Conservation (phyloP, 1,140 invertebrate genomes). For the Drosophila grimshawi region DNA sequence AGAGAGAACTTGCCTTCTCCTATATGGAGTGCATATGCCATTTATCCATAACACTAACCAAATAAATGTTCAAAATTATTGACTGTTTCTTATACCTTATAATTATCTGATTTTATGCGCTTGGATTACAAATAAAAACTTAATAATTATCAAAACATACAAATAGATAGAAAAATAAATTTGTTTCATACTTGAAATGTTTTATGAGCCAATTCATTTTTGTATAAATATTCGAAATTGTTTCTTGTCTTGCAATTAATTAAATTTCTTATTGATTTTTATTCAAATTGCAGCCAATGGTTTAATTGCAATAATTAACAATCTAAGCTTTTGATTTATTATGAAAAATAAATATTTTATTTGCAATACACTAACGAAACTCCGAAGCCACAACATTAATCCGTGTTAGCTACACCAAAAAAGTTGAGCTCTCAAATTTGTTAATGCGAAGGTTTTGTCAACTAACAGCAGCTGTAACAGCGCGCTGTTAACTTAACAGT, state of each 20-base stretch:
- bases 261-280: neutral
- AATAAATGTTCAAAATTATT: neutral
- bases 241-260: neutral
- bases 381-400: too few species aligned
- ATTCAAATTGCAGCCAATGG: too few species aligned
- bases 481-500: slow-evolving; percentile 42
- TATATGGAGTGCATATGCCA: too few species aligned
- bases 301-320: too few species aligned
- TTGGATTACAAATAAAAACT: neutral
- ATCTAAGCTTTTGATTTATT: too few species aligned
- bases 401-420: too few species aligned
- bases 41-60: neutral
- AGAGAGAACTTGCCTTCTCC: too few species aligned
- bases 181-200: neutral
- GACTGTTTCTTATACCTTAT: neutral
- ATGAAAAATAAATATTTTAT: neutral
- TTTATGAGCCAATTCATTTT: neutral
- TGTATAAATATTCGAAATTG: neutral
- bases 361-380: too few species aligned
- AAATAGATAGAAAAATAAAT: neutral
- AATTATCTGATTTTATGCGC: neutral
- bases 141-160: too few species aligned
- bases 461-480: slow-evolving; percentile 1
- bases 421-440: too few species aligned
- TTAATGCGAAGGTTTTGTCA: too few species aligned